phyloP scores from a whole-genome alignment of 2,113 vertebrate species.

The Sturnus vulgaris region DNA sequence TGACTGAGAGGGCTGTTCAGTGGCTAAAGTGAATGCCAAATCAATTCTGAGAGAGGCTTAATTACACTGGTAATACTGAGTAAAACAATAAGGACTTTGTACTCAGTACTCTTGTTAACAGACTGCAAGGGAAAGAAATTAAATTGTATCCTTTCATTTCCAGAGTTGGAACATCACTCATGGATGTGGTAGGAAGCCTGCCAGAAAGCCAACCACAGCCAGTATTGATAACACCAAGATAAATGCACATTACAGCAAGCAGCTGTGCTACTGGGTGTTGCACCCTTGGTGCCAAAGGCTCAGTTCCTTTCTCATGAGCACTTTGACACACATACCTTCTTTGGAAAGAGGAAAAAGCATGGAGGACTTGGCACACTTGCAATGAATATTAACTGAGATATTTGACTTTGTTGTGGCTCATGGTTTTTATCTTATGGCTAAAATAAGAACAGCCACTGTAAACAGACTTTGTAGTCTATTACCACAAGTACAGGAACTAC shows the following conservation, averaged over 20 bases:
- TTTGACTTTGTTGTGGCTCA: neutral
- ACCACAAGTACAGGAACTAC: neutral
- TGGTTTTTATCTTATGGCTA: neutral
- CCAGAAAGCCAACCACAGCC: neutral
- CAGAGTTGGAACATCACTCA: neutral
- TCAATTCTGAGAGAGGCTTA: neutral
- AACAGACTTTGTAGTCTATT: neutral
- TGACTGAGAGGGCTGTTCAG: neutral
- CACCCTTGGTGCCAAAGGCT: neutral
- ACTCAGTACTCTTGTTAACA: neutral
- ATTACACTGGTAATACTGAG: neutral
- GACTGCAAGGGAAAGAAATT: neutral
- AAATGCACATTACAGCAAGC: neutral
- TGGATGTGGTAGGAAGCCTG: neutral
- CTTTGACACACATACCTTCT: neutral
- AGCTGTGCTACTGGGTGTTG: neutral
- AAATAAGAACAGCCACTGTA: neutral
- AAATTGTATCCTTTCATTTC: neutral
- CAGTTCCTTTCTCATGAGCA: neutral
- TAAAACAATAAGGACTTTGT: neutral
- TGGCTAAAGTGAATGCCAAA: neutral
- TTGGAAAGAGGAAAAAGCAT: neutral
- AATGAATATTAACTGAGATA: neutral
- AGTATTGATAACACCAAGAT: neutral
- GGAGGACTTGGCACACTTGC: neutral